A percentile compares a stretch with the other conserved stretches of the same genome.
phyloP scores from a whole-genome alignment of 1,140 invertebrate species.

The Trichoplusia ni region DNA sequence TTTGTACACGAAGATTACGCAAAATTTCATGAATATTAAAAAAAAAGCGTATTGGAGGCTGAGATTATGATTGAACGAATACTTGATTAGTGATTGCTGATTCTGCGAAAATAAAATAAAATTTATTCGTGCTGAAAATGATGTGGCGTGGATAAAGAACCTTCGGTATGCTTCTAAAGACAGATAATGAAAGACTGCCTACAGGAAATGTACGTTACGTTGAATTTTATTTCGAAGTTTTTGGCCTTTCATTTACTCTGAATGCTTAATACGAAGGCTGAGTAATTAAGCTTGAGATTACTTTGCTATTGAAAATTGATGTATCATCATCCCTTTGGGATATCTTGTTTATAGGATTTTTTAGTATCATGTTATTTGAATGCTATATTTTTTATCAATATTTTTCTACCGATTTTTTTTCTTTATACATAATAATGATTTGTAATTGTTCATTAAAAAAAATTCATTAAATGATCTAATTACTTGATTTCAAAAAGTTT shows the following conservation, averaged over 20 bases:
- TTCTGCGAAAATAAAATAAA: constrained; percentile 27
- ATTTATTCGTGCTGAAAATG: constrained; percentile 27
- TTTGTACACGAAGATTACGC: constrained; percentile 26
- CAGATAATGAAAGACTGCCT: constrained; percentile 13
- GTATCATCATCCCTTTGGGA: neutral
- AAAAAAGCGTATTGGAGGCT: constrained; percentile 19
- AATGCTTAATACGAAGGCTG: constrained; percentile 9
- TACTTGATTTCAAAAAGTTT: too few species aligned
- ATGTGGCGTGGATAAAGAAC: constrained; percentile 9
- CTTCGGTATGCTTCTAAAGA: constrained; percentile 12
- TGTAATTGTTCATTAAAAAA: too few species aligned
- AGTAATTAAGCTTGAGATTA: constrained; percentile 8
- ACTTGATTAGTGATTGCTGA: constrained; percentile 35
- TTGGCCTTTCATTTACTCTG: constrained; percentile 15
- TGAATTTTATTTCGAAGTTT: constrained; percentile 16
- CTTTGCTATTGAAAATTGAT: neutral
- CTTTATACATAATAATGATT: too few species aligned
- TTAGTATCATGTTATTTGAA: too few species aligned
- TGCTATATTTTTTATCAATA: constrained; percentile 1
- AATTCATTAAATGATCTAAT: too few species aligned
- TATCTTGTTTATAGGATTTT: neutral
- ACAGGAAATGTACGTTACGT: constrained; percentile 5
- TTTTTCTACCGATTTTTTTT: too few species aligned
- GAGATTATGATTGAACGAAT: constrained; percentile 33
- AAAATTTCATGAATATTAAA: constrained; percentile 35